These are phyloP conservation scores for Peromyscus eremicus DNA, from an alignment of 2,797 vertebrate genomes.

Conservation along the genomic window DNA sequence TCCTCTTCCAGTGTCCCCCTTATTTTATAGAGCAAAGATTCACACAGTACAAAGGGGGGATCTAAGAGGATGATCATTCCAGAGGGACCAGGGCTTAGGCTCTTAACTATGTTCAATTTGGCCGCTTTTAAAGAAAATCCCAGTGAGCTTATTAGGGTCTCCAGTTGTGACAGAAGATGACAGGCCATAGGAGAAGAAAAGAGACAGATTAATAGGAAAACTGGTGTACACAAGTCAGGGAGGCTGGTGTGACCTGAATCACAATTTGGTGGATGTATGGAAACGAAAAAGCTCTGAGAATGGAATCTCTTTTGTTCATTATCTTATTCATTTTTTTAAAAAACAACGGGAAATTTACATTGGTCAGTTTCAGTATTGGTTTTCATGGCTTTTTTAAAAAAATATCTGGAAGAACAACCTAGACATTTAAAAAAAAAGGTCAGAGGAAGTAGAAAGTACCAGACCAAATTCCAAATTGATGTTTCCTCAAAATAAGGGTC, in stretches of 20 bases:
- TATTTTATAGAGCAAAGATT: slow-evolving; percentile 46
- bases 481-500: slow-evolving; percentile 1
- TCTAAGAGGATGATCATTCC: slow-evolving; percentile 27
- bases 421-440: background rate
- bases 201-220: slow-evolving; percentile 10
- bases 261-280: background rate
- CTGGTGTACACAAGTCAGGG: slow-evolving; percentile 15
- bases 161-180: slow-evolving; percentile 39
- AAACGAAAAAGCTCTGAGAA: slow-evolving; percentile 20
- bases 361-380: background rate
- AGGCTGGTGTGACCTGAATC: background rate
- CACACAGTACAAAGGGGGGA: background rate
- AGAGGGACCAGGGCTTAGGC: background rate
- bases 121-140: slow-evolving; percentile 45
- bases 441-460: background rate
- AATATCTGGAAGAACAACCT: slow-evolving; percentile 25
- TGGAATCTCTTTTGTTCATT: background rate
- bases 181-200: slow-evolving; percentile 20
- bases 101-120: slow-evolving; percentile 49
- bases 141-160: slow-evolving; percentile 46
- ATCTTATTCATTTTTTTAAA: background rate
- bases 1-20: background rate
- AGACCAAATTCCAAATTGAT: background rate
- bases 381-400: slow-evolving; percentile 16
- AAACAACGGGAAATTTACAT: background rate